These are phyloP conservation scores for Rhopalosiphum maidis DNA, from an alignment of 1,140 invertebrate species.

Conservation along the genomic window DNA sequence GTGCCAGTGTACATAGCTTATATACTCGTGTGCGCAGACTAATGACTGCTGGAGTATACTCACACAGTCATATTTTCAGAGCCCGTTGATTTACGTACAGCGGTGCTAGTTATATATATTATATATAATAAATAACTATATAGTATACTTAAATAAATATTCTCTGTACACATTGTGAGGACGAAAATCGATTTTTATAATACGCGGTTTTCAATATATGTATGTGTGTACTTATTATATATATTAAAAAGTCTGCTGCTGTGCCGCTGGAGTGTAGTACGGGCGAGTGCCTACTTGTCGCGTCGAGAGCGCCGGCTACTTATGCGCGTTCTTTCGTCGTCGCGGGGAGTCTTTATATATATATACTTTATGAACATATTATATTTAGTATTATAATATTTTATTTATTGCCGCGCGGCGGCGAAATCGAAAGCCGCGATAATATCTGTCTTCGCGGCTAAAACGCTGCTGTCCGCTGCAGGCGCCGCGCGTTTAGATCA, in stretches of 20 bases:
- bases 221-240: neutral
- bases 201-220: neutral
- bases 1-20: no score
- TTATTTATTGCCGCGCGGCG: constrained; percentile 9
- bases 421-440: constrained; percentile 25
- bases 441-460: neutral
- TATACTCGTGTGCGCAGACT: no score
- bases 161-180: neutral
- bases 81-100: neutral
- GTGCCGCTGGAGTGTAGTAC: neutral
- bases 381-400: constrained; percentile 5
- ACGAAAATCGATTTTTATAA: neutral
- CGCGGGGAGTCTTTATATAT: constrained; percentile 17
- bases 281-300: neutral
- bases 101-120: no score
- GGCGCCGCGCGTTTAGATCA: neutral
- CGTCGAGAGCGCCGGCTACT: neutral
- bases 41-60: neutral
- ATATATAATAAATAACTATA: neutral
- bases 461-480: neutral
- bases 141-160: neutral
- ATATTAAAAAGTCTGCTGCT: neutral
- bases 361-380: neutral
- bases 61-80: neutral
- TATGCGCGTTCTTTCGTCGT: neutral